These are phyloP conservation scores for Strix uralensis DNA, from an alignment of 2,113 vertebrate species.

Conservation along the genomic window DNA sequence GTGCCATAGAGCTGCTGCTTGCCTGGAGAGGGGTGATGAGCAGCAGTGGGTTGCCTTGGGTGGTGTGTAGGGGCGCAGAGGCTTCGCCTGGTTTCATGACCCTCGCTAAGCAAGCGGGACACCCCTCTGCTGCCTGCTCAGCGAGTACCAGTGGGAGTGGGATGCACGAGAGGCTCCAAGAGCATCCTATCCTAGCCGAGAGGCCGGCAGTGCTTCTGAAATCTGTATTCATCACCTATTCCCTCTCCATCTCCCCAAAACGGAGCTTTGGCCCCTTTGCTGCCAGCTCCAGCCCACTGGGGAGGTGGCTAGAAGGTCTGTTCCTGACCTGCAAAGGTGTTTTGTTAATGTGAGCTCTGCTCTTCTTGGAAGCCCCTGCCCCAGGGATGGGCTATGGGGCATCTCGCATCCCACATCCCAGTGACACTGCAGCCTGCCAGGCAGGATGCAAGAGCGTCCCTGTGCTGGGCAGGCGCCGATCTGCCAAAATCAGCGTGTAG, in stretches of 20 bases:
- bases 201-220: not conserved
- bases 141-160: accelerated
- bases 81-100: not conserved
- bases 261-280: not conserved
- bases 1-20: not conserved
- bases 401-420: accelerated
- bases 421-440: not conserved
- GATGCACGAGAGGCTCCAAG: not conserved
- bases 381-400: not conserved
- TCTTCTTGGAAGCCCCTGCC: not conserved
- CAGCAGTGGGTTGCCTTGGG: not conserved
- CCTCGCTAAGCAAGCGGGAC: not conserved
- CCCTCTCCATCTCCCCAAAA: not conserved
- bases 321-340: not conserved
- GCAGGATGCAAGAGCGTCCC: not conserved
- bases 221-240: not conserved
- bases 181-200: not conserved
- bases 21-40: not conserved
- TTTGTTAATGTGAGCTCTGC: not conserved
- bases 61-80: not conserved
- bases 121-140: not conserved
- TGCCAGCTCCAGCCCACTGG: not conserved
- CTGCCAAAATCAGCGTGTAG: not conserved
- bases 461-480: not conserved
- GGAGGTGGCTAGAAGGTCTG: not conserved